phyloP scores from a whole-genome alignment of 2,113 vertebrate species.

The Carassius gibelio region DNA sequence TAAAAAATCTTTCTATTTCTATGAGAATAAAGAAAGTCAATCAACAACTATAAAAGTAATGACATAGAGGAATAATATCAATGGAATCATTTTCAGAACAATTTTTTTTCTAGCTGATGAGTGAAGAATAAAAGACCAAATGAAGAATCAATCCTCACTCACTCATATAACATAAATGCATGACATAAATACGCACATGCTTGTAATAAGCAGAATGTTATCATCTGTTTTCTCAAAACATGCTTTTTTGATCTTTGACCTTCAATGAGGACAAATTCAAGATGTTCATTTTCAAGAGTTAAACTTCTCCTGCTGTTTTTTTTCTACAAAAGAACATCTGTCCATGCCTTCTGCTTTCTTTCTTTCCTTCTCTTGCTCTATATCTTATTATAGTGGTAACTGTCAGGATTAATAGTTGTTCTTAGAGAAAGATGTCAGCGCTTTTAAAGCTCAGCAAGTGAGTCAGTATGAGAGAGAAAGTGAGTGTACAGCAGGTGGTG shows the following conservation, averaged over 20 bases:
- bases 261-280: neutral
- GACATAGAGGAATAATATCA: too few species aligned
- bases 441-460: constrained; percentile 21
- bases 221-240: neutral
- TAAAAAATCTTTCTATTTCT: too few species aligned
- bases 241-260: neutral
- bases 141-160: too few species aligned
- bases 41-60: too few species aligned
- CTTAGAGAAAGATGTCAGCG: neutral
- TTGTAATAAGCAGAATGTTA: too few species aligned
- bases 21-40: too few species aligned
- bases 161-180: too few species aligned
- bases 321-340: constrained; percentile 17
- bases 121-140: too few species aligned
- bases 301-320: constrained; percentile 21
- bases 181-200: too few species aligned
- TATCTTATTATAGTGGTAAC: constrained; percentile 4
- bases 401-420: constrained; percentile 31
- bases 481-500: neutral
- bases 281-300: neutral
- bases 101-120: too few species aligned
- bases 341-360: constrained; percentile 26
- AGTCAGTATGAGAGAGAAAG: neutral
- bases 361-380: neutral
- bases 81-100: neutral